phyloP scores from a whole-genome alignment of 2,797 vertebrate species.

The Acanthurus leucopareius region DNA sequence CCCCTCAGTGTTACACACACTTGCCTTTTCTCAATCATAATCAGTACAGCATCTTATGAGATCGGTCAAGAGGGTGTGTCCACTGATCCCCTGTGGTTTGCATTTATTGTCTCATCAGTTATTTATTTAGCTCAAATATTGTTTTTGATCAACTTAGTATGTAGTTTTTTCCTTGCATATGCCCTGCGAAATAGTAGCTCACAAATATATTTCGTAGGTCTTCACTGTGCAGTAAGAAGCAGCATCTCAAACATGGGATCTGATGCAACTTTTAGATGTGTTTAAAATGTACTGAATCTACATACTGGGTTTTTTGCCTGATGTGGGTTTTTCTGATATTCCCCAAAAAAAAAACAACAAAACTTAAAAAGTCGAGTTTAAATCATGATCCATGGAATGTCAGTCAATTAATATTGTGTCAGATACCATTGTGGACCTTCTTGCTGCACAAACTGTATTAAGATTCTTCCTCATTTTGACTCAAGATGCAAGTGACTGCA shows the following conservation, averaged over 20 bases:
- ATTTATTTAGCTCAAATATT: constrained; percentile 3
- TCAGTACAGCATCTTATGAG: constrained; percentile 14
- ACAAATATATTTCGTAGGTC: constrained; percentile 1
- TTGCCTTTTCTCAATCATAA: constrained; percentile 7
- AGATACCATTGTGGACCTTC: neutral
- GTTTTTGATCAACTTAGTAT: constrained; percentile 9
- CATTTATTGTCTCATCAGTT: constrained; percentile 58
- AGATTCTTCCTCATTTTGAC: constrained; percentile 28
- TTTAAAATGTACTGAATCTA: neutral
- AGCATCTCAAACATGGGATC: constrained; percentile 16
- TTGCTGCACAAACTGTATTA: constrained; percentile 26
- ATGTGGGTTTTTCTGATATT: neutral
- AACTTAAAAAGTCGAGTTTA: no score
- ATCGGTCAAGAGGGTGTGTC: constrained; percentile 35
- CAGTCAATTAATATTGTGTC: neutral
- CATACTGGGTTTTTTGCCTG: neutral
- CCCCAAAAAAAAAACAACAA: neutral
- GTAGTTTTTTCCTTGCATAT: constrained; percentile 18
- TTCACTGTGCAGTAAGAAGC: constrained; percentile 34
- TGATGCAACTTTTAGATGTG: neutral
- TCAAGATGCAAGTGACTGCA: constrained; percentile 48
- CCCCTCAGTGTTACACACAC: constrained; percentile 36
- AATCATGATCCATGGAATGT: neutral
- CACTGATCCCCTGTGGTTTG: constrained; percentile 72
- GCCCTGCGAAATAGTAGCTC: neutral